Base-by-base conservation (phyloP, 2,797 vertebrate species). In the Sebastes minor region DNA sequence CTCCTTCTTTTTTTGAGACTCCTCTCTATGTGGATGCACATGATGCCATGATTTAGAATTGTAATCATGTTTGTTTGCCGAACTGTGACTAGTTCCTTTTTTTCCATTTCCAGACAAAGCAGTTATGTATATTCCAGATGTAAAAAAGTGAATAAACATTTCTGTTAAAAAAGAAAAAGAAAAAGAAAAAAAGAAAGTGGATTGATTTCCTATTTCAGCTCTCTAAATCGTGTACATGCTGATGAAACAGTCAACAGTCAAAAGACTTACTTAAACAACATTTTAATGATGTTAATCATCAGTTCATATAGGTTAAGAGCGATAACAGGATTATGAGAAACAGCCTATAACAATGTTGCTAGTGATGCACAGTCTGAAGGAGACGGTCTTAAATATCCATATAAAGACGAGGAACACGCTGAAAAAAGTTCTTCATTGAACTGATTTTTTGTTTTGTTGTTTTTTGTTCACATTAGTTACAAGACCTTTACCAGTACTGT, bases 401-500 rank as follows among this genome's bases (percentile, higher is more conserved):
- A 95, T 71, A 95, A 94, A 94, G 92, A 96, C 89, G 38, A 93
- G 74, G 76, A 93, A 91, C 92, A 95, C 92, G 68, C 83, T 93
- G 90, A 91, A 95, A 91, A 93, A 94, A 91, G 85, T 91, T 95
- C 94, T 95, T 95, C 94, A 95, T 91, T 90, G 74, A 93, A 93
- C 93, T 89, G 68, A 84, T 85, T 84, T 81, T 89, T 88, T 65
- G 49, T 81, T 87, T 69, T 72, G 73, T 77, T 76, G 18, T 32
- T 86, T 81, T 81, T 82, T 87, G 85, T 94, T 95, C 93, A 96
- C 94, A 95, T 97, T 97, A 96, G 95, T 96, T 96, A 96, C 94
- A 95, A 96, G 96, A 97, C 95, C 95, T 96, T 95, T 93, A 97
- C 95, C 96, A 96, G 95, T 91, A 92, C 85, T 90, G 81, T 98